Evolutionary conservation across 2,888 invertebrate species (phyloP), one percentile per base, ranked within the genome.

Genomic region (Drosophila birchii): DNA sequence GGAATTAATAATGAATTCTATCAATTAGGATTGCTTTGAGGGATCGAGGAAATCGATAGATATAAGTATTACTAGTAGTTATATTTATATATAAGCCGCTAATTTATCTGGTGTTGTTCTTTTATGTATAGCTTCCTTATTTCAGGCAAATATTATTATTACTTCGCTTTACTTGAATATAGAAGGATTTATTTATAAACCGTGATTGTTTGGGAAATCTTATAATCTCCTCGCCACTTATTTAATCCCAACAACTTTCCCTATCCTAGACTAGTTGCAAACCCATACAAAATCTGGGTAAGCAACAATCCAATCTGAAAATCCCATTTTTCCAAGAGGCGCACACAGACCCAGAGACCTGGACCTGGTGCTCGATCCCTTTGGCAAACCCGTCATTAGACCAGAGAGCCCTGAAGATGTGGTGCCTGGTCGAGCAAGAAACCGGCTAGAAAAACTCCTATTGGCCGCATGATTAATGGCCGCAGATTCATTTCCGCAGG

Each of bases 401-500:
- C 34, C 56, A 47, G 51, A 32, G 41, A 38, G 29, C 49, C 59
- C 41, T 34, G 20, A 41, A 20, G 36, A 68, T 23, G 59, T 34
- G 32, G 14, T 20, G 57, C 14, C 41, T 44, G 54, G 47, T 23
- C 45, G 47, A 18, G 34, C 56, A 16, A 39, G 34, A 26, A 36
- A 53, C 23, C 38, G 7, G 39, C 43, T 53, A 63, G 66, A 56
- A 67, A 70, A 66, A 73, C 76, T 89, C 76, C 85, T 88, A 88
- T 86, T 88, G 87, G 85, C 70, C 75, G 78, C 75, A 88, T 90
- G 89, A 88, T 88, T 90, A 87, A 88, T 88, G 90, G 81, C 78
- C 74, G 81, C 79, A 80, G 80, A 90, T 86, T 87, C 88, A 80
- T 86, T 89, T 89, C 89, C 88, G 84, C 80, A 72, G 78, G 59